These are phyloP conservation scores for Ectropis grisescens DNA, from an alignment of 1,140 invertebrate genomes.

Conservation along the genomic window DNA sequence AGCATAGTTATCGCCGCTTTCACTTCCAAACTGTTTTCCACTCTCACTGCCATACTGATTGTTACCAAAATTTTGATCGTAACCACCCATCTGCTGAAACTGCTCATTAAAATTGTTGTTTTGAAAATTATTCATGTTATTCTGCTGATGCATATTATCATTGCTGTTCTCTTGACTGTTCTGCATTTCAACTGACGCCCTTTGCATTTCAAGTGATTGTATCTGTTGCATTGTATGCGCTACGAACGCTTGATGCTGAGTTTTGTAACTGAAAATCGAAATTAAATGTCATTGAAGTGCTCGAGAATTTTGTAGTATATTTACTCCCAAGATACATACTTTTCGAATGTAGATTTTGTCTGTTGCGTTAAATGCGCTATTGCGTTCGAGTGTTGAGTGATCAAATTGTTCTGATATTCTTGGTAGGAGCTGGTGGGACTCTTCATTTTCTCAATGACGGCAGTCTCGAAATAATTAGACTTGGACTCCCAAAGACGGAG, in stretches of 20 bases:
- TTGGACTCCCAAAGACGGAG: conserved; percentile 96
- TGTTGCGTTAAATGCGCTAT: conserved; percentile 82
- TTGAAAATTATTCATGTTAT: conserved; percentile 39
- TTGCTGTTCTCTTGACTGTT: conserved; percentile 42
- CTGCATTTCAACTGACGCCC: conserved; percentile 81
- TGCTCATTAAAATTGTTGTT: conserved; percentile 49
- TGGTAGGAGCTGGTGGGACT: conserved; percentile 84
- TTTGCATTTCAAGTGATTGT: conserved; percentile 86
- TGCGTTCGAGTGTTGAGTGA: conserved; percentile 81
- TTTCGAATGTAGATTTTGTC: conserved; percentile 83
- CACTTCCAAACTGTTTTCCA: too few species aligned
- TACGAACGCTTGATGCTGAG: conserved; percentile 95
- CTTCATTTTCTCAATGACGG: conserved; percentile 88
- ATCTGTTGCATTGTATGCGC: conserved; percentile 91
- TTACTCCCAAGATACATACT: too few species aligned
- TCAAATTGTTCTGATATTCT: conserved; percentile 86
- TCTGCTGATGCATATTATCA: conserved; percentile 30
- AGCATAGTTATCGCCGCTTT: conserved; percentile 51
- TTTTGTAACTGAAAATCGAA: conserved; percentile 77
- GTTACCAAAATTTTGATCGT: conserved; percentile 41
- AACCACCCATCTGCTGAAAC: conserved; percentile 27
- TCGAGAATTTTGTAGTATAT: not conserved
- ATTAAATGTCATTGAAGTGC: conserved; percentile 1
- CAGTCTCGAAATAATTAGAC: conserved; percentile 90
- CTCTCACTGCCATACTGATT: conserved; percentile 56